Percentiles rank a stretch among this genome's conserved stretches.
These are phyloP conservation scores for Eueides isabella DNA, from an alignment of 1,140 invertebrate species.

Conservation along the genomic window DNA sequence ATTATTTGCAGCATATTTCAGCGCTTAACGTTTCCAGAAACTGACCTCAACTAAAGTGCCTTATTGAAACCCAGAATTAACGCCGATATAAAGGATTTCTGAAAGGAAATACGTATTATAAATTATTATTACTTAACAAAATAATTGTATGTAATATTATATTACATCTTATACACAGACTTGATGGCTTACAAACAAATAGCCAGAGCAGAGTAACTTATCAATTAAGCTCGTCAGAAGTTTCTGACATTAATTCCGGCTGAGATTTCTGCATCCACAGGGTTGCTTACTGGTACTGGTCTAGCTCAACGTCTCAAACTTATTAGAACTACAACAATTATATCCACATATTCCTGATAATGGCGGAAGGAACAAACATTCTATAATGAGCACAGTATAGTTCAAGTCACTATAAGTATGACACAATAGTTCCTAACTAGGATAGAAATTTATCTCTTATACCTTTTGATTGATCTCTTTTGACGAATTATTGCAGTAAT, in stretches of 20 bases:
- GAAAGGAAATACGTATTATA: background rate
- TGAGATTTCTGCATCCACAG: background rate
- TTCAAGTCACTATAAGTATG: too few species aligned
- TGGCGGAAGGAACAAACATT: background rate
- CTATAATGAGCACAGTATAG: too few species aligned
- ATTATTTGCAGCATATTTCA: background rate
- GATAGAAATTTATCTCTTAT: too few species aligned
- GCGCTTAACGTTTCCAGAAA: background rate
- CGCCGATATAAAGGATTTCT: background rate
- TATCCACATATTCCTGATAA: background rate
- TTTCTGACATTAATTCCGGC: slow-evolving; percentile 1
- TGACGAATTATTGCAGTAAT: too few species aligned
- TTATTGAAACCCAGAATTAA: background rate
- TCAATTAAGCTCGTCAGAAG: slow-evolving; percentile 11
- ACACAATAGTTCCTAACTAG: too few species aligned
- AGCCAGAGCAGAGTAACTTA: background rate
- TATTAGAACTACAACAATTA: background rate
- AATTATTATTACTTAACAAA: too few species aligned
- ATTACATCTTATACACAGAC: background rate
- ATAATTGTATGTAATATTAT: too few species aligned
- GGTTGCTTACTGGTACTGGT: background rate
- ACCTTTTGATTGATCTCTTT: too few species aligned
- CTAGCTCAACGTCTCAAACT: background rate
- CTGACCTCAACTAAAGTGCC: background rate
- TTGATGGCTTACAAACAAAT: background rate